Base-by-base conservation (phyloP, 1,140 invertebrate species). In the Dinothrombium tinctorium region DNA sequence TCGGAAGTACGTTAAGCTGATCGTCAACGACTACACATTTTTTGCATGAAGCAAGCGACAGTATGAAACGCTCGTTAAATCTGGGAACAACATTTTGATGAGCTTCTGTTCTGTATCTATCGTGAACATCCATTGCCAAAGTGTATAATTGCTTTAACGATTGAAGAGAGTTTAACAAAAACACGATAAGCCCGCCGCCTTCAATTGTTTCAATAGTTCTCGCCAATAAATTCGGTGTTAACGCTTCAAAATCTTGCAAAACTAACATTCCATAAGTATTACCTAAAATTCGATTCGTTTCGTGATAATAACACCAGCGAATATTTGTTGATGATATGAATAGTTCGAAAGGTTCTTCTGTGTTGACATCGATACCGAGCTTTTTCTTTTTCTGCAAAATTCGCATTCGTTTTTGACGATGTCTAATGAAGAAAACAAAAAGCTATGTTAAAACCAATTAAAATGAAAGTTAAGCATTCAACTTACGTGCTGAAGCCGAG, bases 121-220 rank as follows among this genome's bases (percentile, higher is more conserved):
- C 72, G 68, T 99, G 94, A 9, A 98, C 86, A 69, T 99, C 92
- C 94, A 99, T 99, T 45, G 74, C 74, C 67, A 99, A 78, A 3
- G 89, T 83, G 54, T 84, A 95, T 0, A 99, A 64, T 56, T 99
- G 89, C 56, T 83, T 77, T 5, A 99, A 60, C 0, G 89, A 96
- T 33, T 69, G 67, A 45, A 99, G 65, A 21, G 72, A 72, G 54
- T 80, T 72, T 0, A 98, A 60, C 3, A 78, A 54, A 7, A 99
- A 58, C 25, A 96, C 69, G 43, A 99, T 73, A 0, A 96, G 51
- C 17, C 94, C 94, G 43, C 94, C 92, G 40, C 94, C 92, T 68
- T 96, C 86, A 1, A 98, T 83, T 0, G 94, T 99, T 68, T 99
- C 94, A 49, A 99, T 73, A 5, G 92, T 96, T 47, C 92, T 64